These are phyloP conservation scores for Cantharis lateralis DNA, from an alignment of 2,888 invertebrate genomes.

Conservation along the genomic window DNA sequence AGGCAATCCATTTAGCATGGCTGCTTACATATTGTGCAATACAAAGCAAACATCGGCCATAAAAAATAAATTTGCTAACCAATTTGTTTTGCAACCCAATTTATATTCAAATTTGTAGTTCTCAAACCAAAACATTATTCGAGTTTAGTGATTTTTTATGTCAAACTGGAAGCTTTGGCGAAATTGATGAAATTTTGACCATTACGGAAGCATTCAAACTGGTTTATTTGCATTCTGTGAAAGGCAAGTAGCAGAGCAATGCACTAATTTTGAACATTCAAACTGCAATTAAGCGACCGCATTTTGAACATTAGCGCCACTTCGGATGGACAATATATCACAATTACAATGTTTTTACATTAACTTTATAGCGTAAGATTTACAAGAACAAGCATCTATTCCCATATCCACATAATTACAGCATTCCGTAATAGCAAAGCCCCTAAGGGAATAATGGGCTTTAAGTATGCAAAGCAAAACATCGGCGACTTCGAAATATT, in stretches of 20 bases:
- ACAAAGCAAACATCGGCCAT: background rate
- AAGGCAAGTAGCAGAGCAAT: background rate
- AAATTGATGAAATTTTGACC: background rate
- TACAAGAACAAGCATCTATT: too few relatives aligned
- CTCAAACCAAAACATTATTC: background rate
- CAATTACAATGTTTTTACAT: background rate
- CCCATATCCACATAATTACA: too few relatives aligned
- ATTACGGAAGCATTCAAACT: background rate
- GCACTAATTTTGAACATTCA: background rate
- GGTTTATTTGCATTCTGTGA: background rate
- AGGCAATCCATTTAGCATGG: conserved; percentile 3
- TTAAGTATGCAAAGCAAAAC: too few relatives aligned
- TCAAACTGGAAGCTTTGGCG: background rate
- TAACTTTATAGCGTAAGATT: background rate
- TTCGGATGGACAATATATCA: background rate
- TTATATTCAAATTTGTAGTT: background rate
- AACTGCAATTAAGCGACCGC: background rate
- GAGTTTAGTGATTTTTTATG: background rate
- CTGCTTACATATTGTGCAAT: background rate
- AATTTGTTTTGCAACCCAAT: background rate
- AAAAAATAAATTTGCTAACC: background rate
- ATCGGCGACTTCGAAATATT: too few relatives aligned
- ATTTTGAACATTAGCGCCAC: background rate
- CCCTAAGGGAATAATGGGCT: too few relatives aligned
- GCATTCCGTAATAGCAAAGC: too few relatives aligned